phyloP scores from a whole-genome alignment of 2,113 vertebrate genomes.

The Seriola quinqueradiata region DNA sequence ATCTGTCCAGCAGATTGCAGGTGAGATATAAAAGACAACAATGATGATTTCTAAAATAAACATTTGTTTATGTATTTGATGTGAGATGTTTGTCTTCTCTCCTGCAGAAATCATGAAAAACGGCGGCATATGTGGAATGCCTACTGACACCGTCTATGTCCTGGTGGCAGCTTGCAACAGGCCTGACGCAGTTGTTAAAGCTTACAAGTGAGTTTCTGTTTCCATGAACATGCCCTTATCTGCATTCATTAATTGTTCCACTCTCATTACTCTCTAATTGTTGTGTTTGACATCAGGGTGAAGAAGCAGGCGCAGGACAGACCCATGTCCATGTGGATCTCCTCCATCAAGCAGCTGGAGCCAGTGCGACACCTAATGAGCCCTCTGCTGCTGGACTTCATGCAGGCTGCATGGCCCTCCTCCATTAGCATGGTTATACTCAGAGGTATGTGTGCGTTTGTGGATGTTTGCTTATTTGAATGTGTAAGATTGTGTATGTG shows the following conservation, averaged over 20 bases:
- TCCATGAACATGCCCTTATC: neutral
- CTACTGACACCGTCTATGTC: conserved; percentile 93
- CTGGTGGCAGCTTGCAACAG: conserved; percentile 91
- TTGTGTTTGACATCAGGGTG: conserved; percentile 77
- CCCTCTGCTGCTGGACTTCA: conserved; percentile 91
- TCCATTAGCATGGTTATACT: conserved; percentile 92
- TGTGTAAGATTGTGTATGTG: neutral
- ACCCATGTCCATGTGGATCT: conserved; percentile 94
- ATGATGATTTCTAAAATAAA: neutral
- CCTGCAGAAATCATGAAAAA: conserved; percentile 90
- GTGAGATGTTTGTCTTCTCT: neutral
- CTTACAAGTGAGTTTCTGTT: conserved; percentile 85
- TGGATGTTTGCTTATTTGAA: neutral
- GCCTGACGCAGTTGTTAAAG: conserved; percentile 90
- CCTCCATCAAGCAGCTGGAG: conserved; percentile 89
- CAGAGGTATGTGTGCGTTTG: conserved; percentile 81
- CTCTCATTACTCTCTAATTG: neutral
- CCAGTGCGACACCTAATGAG: conserved; percentile 88
- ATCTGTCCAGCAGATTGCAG: conserved; percentile 90
- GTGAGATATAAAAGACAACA: conserved; percentile 70
- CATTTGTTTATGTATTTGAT: neutral
- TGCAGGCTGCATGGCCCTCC: conserved; percentile 93
- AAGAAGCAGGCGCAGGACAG: conserved; percentile 91
- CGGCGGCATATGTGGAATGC: conserved; percentile 90
- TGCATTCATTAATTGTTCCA: neutral